These are phyloP conservation scores for Gulo gulo DNA, from an alignment of 2,113 vertebrate species.

Conservation along the genomic window DNA sequence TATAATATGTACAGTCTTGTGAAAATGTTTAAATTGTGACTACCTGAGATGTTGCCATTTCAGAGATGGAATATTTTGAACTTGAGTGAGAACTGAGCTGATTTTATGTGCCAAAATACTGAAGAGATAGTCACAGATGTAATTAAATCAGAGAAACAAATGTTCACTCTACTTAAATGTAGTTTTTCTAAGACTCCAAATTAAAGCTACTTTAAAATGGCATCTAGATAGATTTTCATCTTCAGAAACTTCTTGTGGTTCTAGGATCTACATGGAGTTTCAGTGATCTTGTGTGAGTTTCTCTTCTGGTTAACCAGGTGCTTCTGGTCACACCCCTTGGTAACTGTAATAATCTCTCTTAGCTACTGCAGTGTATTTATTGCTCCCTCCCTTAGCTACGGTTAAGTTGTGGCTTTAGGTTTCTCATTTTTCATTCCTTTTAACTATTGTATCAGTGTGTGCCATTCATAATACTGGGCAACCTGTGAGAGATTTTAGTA, in stretches of 20 bases:
- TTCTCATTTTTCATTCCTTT: background rate
- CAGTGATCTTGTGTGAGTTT: background rate
- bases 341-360: slow-evolving; percentile 43
- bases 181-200: background rate
- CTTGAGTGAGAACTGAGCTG: background rate
- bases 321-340: background rate
- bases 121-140: background rate
- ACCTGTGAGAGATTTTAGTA: background rate
- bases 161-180: background rate
- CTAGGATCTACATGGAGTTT: background rate
- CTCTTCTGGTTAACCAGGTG: background rate
- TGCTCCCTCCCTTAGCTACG: slow-evolving; percentile 42
- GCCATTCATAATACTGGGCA: background rate
- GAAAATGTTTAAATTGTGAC: background rate
- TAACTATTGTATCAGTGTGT: background rate
- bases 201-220: background rate
- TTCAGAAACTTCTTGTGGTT: background rate
- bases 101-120: background rate
- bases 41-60: background rate
- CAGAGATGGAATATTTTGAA: background rate
- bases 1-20: background rate
- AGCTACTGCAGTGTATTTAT: slow-evolving; percentile 22
- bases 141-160: slow-evolving; percentile 4
- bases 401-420: slow-evolving; percentile 47
- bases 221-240: background rate